Evolutionary conservation across 2,797 vertebrate species (phyloP), one percentile per base, ranked within the genome.

Genomic region (Lerista edwardsae): DNA sequence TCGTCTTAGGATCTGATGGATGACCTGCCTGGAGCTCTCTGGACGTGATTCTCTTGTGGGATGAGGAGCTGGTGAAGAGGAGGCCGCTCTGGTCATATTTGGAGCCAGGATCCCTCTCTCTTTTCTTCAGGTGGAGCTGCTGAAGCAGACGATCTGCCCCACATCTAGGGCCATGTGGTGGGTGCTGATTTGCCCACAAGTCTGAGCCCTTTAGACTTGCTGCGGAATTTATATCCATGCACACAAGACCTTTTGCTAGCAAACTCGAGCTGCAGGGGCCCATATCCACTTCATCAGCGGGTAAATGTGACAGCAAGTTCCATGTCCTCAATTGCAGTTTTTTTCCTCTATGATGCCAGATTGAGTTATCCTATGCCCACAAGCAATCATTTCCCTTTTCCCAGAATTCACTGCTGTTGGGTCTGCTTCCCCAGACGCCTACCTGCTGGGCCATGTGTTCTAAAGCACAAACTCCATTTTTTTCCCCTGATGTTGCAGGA

Each of bases 1-100:
- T 36, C 1, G 57, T 86, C 4, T 84, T 89, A 94, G 94, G 94
- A 92, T 93, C 91, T 94, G 89, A 93, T 4, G 86, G 55, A 61
- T 0, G 64, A 76, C 0, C 0, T 4, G 0, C 0, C 2, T 80
- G 44, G 84, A 19, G 1, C 67, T 71, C 84, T 41, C 84, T 87
- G 80, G 86, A 72, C 36, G 4, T 25, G 25, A 73, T 84, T 87
- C 82, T 80, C 84, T 85, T 62, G 79, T 19, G 82, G 84, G 51
- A 79, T 76, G 84, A 74, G 51, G 55, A 75, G 23, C 51, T 55
- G 74, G 27, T 21, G 73, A 80, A 87, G 91, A 91, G 79, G 93
- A 89, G 47, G 17, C 62, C 76, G 0, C n/a, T 0, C 17, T 84
- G 41, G 81, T 85, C 1, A 2, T 59, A 6, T 59, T 75, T 14